phyloP scores from a whole-genome alignment of 1,140 invertebrate species.

The Pseudomyrmex sp. region DNA sequence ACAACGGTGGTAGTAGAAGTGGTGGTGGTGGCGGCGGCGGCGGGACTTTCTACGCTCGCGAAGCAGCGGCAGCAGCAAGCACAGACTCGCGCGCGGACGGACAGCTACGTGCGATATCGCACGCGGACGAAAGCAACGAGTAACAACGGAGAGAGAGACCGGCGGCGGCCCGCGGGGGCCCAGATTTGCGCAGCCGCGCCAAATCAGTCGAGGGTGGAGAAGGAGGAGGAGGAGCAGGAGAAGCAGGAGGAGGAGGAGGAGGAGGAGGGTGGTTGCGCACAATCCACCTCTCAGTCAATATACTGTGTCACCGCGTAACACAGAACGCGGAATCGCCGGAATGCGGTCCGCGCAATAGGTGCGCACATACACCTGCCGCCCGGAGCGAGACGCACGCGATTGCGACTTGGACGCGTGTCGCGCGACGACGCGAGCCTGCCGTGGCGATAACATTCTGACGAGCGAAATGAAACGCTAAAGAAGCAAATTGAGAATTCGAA shows the following conservation, averaged over 20 bases:
- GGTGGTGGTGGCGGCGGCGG: conserved; percentile 33
- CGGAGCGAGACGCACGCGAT: not conserved
- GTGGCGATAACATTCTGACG: not conserved
- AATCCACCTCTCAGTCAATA: conserved; percentile 83
- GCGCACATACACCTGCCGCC: conserved; percentile 10
- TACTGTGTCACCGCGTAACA: conserved; percentile 76
- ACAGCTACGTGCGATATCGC: conserved; percentile 59
- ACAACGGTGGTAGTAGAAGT: not conserved
- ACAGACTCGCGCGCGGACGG: conserved; percentile 44
- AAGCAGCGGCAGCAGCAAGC: conserved; percentile 1
- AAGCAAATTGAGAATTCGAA: not conserved
- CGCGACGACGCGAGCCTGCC: conserved; percentile 11
- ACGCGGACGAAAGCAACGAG: conserved; percentile 62
- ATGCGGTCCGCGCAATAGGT: conserved; percentile 43
- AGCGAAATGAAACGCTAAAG: not conserved
- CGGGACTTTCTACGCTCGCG: conserved; percentile 21
- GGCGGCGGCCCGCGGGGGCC: conserved; percentile 40
- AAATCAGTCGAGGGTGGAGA: conserved; percentile 75
- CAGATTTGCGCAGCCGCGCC: conserved; percentile 80
- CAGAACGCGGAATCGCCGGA: conserved; percentile 60
- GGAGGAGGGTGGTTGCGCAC: conserved; percentile 60
- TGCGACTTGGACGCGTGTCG: not conserved
- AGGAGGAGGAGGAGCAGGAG: conserved; percentile 59
- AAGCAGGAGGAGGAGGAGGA: conserved; percentile 56
- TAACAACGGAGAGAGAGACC: conserved; percentile 23